A percentile compares a stretch with the other conserved stretches of the same genome.
phyloP scores from a whole-genome alignment of 2,797 vertebrate genomes.

The Petrocephalus schoutedeni region DNA sequence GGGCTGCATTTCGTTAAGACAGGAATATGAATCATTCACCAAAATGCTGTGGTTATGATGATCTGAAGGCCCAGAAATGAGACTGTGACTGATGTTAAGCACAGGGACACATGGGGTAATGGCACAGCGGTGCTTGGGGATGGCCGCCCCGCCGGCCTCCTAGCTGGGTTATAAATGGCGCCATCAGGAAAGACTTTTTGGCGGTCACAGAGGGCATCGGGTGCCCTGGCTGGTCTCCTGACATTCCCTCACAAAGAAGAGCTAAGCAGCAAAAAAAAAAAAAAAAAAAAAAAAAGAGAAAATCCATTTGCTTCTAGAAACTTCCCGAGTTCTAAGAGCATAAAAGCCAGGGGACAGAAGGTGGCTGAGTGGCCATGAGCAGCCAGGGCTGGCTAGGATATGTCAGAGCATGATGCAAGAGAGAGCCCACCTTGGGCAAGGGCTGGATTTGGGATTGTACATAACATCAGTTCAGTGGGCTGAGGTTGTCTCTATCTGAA shows the following conservation, averaged over 20 bases:
- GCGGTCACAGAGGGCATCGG: not conserved
- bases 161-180: slow-evolving; percentile 56
- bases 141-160: slow-evolving; percentile 19
- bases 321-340: not conserved
- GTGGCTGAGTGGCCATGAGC: not conserved
- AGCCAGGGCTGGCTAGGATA: too few relatives aligned
- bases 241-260: not conserved
- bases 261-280: not conserved
- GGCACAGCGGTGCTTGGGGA: slow-evolving; percentile 27
- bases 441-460: not conserved
- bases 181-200: slow-evolving; percentile 37
- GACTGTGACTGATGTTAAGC: not conserved
- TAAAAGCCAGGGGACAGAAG: not conserved
- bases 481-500: not conserved
- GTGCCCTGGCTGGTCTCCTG: not conserved
- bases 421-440: not conserved
- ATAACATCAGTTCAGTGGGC: not conserved
- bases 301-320: not conserved
- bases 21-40: not conserved
- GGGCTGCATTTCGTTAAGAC: too few relatives aligned
- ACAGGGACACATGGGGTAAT: not conserved
- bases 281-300: not conserved
- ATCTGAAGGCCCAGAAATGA: not conserved
- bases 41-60: not conserved
- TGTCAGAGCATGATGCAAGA: not conserved